phyloP scores from a whole-genome alignment of 2,113 vertebrate species.

The Grammomys surdaster region DNA sequence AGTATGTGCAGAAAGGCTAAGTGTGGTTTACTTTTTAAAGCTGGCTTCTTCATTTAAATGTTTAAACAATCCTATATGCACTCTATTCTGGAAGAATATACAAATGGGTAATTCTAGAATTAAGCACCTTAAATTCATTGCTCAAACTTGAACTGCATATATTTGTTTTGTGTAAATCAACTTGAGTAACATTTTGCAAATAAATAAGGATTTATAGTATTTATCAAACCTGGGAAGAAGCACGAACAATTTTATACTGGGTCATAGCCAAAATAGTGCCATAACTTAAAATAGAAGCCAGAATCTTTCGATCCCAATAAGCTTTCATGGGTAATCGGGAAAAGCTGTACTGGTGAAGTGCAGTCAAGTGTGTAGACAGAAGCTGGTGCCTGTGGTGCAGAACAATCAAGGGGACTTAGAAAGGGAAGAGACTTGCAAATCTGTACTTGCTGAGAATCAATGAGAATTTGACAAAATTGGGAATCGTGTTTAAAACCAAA shows the following conservation, averaged over 20 bases:
- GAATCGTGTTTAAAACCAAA: not conserved
- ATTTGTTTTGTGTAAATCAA: not conserved
- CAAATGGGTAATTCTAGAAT: conserved; percentile 26
- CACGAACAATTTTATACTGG: not conserved
- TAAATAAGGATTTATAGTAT: conserved; percentile 43
- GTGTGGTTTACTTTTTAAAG: conserved; percentile 17
- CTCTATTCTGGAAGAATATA: conserved; percentile 37
- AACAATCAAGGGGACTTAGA: not conserved
- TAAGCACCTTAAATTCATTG: conserved; percentile 38
- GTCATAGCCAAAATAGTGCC: not conserved
- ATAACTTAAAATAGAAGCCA: not conserved
- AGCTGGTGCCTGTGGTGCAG: not conserved
- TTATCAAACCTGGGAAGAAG: conserved; percentile 49
- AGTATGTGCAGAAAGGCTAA: not conserved
- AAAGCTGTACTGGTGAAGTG: not conserved
- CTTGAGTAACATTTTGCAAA: conserved; percentile 12
- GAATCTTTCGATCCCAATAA: not conserved
- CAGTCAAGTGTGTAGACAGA: not conserved
- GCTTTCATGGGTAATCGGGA: not conserved
- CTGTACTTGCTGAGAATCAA: not conserved
- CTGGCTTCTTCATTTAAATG: not conserved
- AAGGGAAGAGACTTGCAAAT: not conserved
- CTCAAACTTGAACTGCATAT: conserved; percentile 6
- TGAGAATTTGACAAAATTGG: not conserved
- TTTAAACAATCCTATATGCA: conserved; percentile 23